Base-by-base conservation (phyloP, 2,113 vertebrate species). In the Platichthys stellatus region DNA sequence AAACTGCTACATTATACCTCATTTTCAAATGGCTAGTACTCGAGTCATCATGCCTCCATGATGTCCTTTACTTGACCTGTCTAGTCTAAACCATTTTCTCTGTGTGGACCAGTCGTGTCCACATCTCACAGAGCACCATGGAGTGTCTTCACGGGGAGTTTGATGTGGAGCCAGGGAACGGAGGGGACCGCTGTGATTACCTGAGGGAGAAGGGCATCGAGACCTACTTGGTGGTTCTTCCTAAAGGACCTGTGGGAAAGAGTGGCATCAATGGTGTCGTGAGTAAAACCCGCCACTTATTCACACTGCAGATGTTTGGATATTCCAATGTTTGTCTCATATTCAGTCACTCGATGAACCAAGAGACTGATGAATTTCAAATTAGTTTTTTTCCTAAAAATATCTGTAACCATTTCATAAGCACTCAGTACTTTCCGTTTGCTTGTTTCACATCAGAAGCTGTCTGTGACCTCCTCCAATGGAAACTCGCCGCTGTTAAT, bases 121-220 rank as follows among this genome's bases (percentile, higher is more conserved):
- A 98, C 93, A 98, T 98, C 92, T 98, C 97, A 0, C 96, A 98
- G 89, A 96, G 92, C 90, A 98, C 97, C 58, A 81, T 97, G 92
- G 96, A 97, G 81, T 98, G 97, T 91, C 92, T 98, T 86, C 95
- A 95, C 11, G 97, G 97, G 0, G 97, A 98, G 92, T 98, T 98
- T 2, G 96, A 97, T 0, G 95, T 97, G 85, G 97, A 98, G 83
- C 96, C 96, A 0, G 97, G 97, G 0, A 93, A 97, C 0, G 97
- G 97, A 0, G 93, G 96, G 1, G 94, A 96, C 2, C 95, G 97
- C 82, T 98, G 96, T 0, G 97, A 98, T 35, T 98, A 97, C 91
- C 94, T 98, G 59, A 96, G 94, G 31, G 97, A 98, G 88, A 94
- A 96, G 63, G 96, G 96, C 80, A 97, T 98, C 0, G 91, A 96